Evolutionary conservation across 92 coral and sea anemone genomes (phyloP), one percentile per base, ranked within the genome.

Genomic region (Galaxea fascicularis): DNA sequence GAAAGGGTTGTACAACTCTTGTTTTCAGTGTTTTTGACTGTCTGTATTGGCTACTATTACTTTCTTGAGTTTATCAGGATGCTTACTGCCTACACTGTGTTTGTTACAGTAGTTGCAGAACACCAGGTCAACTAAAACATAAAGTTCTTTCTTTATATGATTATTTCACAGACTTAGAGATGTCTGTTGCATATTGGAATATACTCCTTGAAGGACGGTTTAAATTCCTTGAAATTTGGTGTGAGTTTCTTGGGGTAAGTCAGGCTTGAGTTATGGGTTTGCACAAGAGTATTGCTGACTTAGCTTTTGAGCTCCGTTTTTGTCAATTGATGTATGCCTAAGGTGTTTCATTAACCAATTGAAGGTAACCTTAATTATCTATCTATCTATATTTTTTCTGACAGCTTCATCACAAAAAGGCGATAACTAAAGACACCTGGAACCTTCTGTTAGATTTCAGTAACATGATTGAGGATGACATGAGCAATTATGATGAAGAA

Each of bases 381-480:
- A 1, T 29, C 53, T 6, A 35, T 29, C 39, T 14, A 13, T 31
- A 10, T 28, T 64, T 51, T 29, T 47, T 67, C 71, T 68, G 81
- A 15, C 86, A 96, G 99, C 87, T 92, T 56, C 99, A 96, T 77
- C 99, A 94, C 88, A 96, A 96, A 91, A 91, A 90, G 73, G 99
- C 99, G 39, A 96, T 96, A 91, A 94, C 99, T 75, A 94, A 94
- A 69, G 99, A 96, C 60, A 96, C 99, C 26, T 96, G 99, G 99
- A 96, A 96, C 85, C 97, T 96, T 74, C 90, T 96, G 66, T 92
- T 96, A 64, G 99, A 96, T 80, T 96, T 96, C 90, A 94, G 98
- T 89, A 96, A 94, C 90, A 94, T 96, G 99, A 96, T 96, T 52
- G 93, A 91, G 76, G 99, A 96, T 88, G 99, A 96, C 76, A 96